Evolutionary conservation across 2,113 vertebrate species (phyloP), one percentile per base, ranked within the genome.

Genomic region (Oreochromis niloticus): DNA sequence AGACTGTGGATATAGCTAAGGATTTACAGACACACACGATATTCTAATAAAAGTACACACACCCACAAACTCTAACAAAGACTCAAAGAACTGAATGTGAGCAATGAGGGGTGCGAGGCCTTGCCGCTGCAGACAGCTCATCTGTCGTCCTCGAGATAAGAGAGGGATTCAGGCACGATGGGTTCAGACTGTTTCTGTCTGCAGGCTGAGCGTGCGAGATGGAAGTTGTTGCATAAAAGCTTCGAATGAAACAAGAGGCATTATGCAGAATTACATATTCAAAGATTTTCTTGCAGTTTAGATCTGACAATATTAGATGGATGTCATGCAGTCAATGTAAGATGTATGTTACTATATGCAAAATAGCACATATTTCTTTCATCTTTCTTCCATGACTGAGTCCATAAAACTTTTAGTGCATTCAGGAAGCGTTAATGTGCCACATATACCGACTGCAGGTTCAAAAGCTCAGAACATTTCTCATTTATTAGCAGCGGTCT

Each of bases 141-240:
- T 91, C 89, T 84, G 89, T 92, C 66, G 71, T 89, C 89, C 85
- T 86, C 43, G 83, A 91, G 89, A 93, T 84, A 91, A 78, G 88
- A 82, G 13, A 46, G 54, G 83, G 89, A 90, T 87, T 90, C 55
- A 78, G 84, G 63, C 36, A 2, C 16, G 71, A 86, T 41, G 71
- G 41, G 63, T 61, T 48, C 91, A 92, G 85, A 91, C 85, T 87
- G 75, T 82, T 66, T 88, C 57, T 79, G 85, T 87, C 87, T 84
- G 85, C 36, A 84, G 83, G 84, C 89, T 4, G 16, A 50, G 57
- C 39, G 12, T 10, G 83, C 1, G 24, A 82, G 66, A 92, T 75
- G 32, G 4, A 83, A 24, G 80, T 85, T 73, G 88, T 4, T 22
- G 52, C 54, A 54, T 46, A 73, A 82, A n/a, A 43, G 54, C 19